Conservation (phyloP, 2,113 vertebrate species). For the Strigops habroptila region DNA sequence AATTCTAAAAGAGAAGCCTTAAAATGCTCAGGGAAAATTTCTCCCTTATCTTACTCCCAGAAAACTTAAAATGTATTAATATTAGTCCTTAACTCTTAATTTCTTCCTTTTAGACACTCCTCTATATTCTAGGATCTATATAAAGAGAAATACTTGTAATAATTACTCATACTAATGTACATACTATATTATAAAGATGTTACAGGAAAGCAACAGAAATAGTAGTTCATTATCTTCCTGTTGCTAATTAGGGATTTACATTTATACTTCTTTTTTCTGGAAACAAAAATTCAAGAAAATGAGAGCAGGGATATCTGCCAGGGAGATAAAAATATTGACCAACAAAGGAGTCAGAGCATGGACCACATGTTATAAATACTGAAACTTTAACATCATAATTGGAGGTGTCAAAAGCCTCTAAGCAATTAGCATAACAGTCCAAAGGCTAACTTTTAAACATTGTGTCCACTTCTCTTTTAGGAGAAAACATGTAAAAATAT, state of each 20-base stretch:
- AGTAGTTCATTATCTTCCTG: not conserved
- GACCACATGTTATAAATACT: not conserved
- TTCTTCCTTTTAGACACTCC: not conserved
- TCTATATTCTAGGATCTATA: not conserved
- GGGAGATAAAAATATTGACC: conserved; percentile 23
- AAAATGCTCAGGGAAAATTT: not conserved
- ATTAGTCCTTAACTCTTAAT: not conserved
- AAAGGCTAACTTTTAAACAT: not conserved
- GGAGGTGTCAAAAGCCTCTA: not conserved
- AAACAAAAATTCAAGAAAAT: not conserved
- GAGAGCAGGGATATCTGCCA: not conserved
- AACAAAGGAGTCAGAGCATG: not conserved
- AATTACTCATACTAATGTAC: not conserved
- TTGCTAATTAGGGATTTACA: conserved; percentile 12
- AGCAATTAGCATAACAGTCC: not conserved
- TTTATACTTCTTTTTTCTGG: not conserved
- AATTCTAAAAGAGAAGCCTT: not conserved
- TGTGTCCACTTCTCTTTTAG: not conserved
- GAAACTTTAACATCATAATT: not conserved
- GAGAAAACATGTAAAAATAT: conserved; percentile 1
- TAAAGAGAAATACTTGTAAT: not conserved
- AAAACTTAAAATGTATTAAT: not conserved
- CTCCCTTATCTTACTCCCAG: not conserved
- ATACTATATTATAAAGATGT: not conserved
- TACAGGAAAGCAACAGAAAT: not conserved